These are phyloP conservation scores for Eulemur mongoz DNA, from an alignment of 2,797 vertebrate species.

Conservation along the genomic window DNA sequence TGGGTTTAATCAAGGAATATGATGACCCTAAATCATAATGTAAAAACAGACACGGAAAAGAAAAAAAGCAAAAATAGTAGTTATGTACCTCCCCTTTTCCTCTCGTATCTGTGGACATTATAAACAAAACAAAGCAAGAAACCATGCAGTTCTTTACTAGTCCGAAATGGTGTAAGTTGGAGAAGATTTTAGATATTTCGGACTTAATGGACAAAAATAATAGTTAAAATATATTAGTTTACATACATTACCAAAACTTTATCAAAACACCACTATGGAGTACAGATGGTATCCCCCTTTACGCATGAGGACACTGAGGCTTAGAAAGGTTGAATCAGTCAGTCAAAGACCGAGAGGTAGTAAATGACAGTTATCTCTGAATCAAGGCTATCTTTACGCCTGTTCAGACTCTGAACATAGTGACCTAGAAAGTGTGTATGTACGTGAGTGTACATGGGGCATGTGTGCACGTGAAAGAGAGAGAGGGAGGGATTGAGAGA, in stretches of 20 bases:
- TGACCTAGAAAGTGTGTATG: not conserved
- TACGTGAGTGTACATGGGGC: too few species aligned
- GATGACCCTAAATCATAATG: not conserved
- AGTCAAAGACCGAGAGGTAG: not conserved
- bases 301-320: not conserved
- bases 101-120: not conserved
- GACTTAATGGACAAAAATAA: not conserved
- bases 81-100: not conserved
- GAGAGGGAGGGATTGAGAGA: not conserved
- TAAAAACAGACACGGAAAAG: not conserved
- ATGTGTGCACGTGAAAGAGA: not conserved
- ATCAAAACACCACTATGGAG: not conserved
- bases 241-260: not conserved
- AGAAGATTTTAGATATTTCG: constrained; percentile 5
- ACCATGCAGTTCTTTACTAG: not conserved
- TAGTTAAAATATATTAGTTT: not conserved
- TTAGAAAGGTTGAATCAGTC: not conserved
- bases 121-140: not conserved
- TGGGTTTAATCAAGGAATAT: constrained; percentile 36
- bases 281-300: not conserved
- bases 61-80: not conserved
- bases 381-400: not conserved
- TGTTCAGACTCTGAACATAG: not conserved
- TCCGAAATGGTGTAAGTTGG: not conserved
- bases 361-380: not conserved